These are phyloP conservation scores for Prionailurus bengalensis DNA, from an alignment of 2,113 vertebrate genomes.

Conservation along the genomic window DNA sequence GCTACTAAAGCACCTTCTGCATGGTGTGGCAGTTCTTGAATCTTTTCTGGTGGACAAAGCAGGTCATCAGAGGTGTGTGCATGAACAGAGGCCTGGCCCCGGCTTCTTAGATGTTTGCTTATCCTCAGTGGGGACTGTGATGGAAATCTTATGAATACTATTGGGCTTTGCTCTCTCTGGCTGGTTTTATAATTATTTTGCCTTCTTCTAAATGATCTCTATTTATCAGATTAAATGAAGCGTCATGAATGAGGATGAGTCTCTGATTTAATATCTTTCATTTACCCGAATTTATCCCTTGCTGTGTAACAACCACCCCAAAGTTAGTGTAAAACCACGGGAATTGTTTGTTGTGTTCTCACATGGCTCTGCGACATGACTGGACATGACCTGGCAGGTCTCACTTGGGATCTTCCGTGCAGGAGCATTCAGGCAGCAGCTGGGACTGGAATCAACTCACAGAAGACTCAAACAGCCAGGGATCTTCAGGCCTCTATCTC, in stretches of 20 bases:
- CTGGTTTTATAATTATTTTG: neutral
- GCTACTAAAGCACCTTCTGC: too few relatives aligned
- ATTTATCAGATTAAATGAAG: neutral
- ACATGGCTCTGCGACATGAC: neutral
- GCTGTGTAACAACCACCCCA: neutral
- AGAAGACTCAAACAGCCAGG: neutral
- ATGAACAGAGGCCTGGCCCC: neutral
- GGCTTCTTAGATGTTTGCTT: neutral
- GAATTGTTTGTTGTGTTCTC: neutral
- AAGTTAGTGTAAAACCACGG: neutral
- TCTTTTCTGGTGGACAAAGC: neutral
- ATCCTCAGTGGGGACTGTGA: too few relatives aligned
- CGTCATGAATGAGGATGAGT: neutral
- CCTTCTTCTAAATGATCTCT: neutral
- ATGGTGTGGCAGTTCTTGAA: neutral
- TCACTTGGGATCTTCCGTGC: neutral
- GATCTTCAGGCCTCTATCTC: neutral
- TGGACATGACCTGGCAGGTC: neutral
- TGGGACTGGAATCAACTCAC: neutral
- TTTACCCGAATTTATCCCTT: neutral
- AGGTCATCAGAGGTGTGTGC: neutral
- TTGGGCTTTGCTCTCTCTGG: neutral
- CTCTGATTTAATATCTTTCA: neutral
- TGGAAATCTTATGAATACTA: neutral
- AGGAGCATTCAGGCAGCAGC: neutral